phyloP scores from a whole-genome alignment of 2,113 vertebrate genomes.

The Narcine bancroftii region DNA sequence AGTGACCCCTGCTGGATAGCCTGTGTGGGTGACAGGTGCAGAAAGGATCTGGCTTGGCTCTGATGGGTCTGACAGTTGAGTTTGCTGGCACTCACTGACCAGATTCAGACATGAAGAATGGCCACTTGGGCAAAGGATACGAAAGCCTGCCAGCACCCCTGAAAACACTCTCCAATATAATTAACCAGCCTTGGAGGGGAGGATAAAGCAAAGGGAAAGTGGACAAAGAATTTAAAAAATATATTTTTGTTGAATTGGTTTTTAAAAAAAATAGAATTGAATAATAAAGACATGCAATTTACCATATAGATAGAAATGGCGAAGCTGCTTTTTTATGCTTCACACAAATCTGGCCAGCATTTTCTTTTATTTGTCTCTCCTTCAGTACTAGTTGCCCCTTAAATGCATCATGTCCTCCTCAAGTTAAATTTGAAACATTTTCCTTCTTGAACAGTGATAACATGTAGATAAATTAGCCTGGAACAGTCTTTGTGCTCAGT shows the following conservation, averaged over 20 bases:
- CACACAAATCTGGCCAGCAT: not conserved
- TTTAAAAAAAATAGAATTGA: not conserved
- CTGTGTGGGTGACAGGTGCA: slow-evolving; percentile 11
- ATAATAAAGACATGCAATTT: not conserved
- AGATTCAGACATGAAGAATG: slow-evolving; percentile 10
- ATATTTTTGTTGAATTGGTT: not conserved
- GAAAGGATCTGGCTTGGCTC: slow-evolving; percentile 2
- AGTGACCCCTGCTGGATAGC: slow-evolving; percentile 34
- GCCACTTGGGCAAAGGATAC: slow-evolving; percentile 5
- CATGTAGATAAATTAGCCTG: not conserved
- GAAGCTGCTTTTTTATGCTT: not conserved
- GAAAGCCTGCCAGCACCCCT: slow-evolving; percentile 11
- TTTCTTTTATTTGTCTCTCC: not conserved
- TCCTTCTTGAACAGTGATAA: not conserved
- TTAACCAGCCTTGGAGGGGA: not conserved
- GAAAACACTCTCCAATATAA: slow-evolving; percentile 14
- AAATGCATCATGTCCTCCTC: not conserved
- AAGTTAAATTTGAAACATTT: not conserved
- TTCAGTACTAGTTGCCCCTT: not conserved
- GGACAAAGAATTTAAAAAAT: not conserved
- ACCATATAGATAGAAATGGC: not conserved
- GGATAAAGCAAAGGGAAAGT: not conserved
- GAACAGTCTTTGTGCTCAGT: not conserved
- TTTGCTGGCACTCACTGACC: slow-evolving; percentile 3
- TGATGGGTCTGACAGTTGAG: not conserved